Conservation (phyloP, 2,113 vertebrate species). For the Bubo bubo region DNA sequence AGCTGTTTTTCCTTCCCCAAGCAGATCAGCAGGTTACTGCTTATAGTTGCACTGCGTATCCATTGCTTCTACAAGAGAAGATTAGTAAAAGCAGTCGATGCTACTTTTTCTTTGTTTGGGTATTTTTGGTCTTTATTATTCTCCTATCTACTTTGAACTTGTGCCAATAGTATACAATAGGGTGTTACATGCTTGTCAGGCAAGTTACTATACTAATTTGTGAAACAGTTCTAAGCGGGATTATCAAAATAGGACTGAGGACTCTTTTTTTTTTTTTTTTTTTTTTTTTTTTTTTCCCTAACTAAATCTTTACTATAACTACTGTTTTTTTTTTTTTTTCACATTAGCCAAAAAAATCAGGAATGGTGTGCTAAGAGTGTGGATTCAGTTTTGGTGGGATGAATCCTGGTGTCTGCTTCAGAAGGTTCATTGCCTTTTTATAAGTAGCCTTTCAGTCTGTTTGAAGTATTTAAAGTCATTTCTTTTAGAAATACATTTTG, state of each 20-base stretch:
- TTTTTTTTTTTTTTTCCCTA: background rate
- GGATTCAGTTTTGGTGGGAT: background rate
- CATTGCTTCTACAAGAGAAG: background rate
- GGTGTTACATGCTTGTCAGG: background rate
- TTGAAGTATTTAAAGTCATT: slow-evolving; percentile 67
- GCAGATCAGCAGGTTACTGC: background rate
- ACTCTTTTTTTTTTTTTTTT: background rate
- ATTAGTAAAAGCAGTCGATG: background rate
- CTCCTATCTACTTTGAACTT: background rate
- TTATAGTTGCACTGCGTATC: fast-evolving
- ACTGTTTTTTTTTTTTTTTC: background rate
- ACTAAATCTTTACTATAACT: background rate
- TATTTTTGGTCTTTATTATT: background rate
- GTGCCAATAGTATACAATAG: background rate
- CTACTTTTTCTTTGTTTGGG: background rate
- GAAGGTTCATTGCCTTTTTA: slow-evolving; percentile 28
- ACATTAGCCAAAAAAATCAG: background rate
- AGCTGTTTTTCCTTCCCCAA: background rate
- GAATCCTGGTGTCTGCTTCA: slow-evolving; percentile 25
- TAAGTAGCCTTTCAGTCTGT: slow-evolving; percentile 48
- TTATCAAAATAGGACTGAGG: background rate
- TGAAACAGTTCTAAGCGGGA: background rate
- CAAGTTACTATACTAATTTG: background rate
- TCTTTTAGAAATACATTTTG: slow-evolving; percentile 69
- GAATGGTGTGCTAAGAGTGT: background rate